Evolutionary conservation across 1,140 invertebrate genomes (phyloP).

Genomic region (Eurosta solidaginis): DNA sequence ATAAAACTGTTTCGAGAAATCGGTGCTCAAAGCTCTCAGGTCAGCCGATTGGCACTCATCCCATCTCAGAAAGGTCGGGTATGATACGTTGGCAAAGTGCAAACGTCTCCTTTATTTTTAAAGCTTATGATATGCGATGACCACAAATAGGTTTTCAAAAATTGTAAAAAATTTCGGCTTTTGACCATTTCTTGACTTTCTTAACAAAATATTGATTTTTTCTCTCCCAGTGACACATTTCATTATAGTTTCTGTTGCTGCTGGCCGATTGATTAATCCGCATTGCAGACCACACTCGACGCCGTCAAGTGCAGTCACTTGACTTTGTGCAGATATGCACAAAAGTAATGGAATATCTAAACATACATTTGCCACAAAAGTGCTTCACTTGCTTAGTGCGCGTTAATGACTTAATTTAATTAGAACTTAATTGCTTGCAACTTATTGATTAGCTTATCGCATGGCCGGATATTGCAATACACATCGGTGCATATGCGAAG

Average conservation of each 20-base stretch:
- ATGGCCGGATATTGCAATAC: not conserved
- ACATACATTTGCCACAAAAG: not conserved
- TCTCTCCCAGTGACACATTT: not conserved
- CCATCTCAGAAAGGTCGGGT: too few species aligned
- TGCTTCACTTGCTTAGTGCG: not conserved
- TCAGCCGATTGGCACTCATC: too few species aligned
- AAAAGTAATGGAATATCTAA: too few species aligned
- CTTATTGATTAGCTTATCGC: not conserved
- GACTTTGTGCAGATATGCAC: not conserved
- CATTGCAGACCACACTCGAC: not conserved
- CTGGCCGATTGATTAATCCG: not conserved
- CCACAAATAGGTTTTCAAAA: too few species aligned
- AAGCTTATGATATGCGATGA: too few species aligned
- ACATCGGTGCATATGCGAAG: not conserved
- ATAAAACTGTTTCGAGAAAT: too few species aligned
- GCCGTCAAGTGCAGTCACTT: not conserved
- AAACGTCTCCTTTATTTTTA: too few species aligned
- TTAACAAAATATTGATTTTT: too few species aligned
- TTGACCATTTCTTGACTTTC: too few species aligned
- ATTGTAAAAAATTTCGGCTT: too few species aligned
- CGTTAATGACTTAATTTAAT: slow-evolving; percentile 25
- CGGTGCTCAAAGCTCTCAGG: too few species aligned
- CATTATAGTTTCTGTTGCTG: not conserved
- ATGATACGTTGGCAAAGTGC: too few species aligned
- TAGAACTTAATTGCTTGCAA: slow-evolving; percentile 21